Percentiles rank a stretch among this genome's conserved stretches.
phyloP scores from a whole-genome alignment of 2,888 invertebrate genomes.

The Scaptomyza tumidula region DNA sequence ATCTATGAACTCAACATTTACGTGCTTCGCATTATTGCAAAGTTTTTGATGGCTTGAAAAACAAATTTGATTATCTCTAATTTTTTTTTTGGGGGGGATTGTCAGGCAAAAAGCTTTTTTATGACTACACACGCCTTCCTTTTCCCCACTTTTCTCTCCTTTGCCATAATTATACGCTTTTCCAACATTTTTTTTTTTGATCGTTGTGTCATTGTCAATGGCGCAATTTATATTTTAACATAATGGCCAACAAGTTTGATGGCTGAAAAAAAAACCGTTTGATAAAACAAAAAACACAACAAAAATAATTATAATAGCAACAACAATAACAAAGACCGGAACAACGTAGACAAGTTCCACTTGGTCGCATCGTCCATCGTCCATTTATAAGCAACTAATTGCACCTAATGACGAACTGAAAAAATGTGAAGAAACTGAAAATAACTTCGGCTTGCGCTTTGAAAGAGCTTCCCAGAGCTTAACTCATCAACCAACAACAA shows the following conservation, averaged over 20 bases:
- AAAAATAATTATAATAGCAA: neutral
- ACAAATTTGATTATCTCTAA: constrained; percentile 48
- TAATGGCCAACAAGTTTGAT: constrained; percentile 34
- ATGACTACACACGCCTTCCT: neutral
- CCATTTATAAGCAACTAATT: constrained; percentile 50
- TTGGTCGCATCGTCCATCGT: constrained; percentile 34
- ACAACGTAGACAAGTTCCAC: constrained; percentile 42
- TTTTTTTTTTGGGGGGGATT: constrained; percentile 10
- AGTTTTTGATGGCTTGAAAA: constrained; percentile 7
- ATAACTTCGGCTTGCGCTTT: constrained; percentile 11
- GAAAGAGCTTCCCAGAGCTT: neutral
- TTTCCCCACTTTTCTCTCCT: neutral
- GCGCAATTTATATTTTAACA: constrained; percentile 30
- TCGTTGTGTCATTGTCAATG: constrained; percentile 44
- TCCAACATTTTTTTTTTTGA: constrained; percentile 19
- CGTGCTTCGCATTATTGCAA: constrained; percentile 31
- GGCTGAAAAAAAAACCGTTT: constrained; percentile 16
- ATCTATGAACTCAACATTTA: constrained; percentile 48
- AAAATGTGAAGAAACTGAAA: constrained; percentile 15
- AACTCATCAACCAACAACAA: neutral
- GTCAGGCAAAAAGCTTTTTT: constrained; percentile 27
- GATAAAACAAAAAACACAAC: constrained; percentile 22
- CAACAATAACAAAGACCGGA: constrained; percentile 31
- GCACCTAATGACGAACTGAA: constrained; percentile 43
- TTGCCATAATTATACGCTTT: constrained; percentile 44